Evolutionary conservation across 1,140 invertebrate species (phyloP), one percentile per base, ranked within the genome.

Genomic region (Dolichoris vasculosae): DNA sequence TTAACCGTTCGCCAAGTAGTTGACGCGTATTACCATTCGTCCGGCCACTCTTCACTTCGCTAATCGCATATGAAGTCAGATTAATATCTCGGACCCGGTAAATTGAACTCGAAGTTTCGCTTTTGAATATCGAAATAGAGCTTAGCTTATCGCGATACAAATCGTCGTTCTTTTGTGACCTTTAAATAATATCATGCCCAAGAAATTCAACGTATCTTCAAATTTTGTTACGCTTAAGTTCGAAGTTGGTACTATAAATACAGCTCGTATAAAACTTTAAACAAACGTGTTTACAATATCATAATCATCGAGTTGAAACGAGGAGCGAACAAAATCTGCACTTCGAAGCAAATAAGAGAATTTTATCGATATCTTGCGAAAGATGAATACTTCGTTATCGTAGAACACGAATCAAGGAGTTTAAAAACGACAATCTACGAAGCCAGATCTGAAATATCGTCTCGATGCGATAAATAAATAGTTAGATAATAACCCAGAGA

Each of bases 1-100:
- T 86, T 85, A 81, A 80, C 63, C 77, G 67, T 81, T 85, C 67
- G 63, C 64, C 83, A 78, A 73, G 51, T 67, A 78, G 77, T 78
- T 69, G 76, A 79, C 83, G 76, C 76, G 32, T 59, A 73, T 85
- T 75, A 81, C 69, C 84, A 83, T 77, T 80, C 46, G 76, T 26
- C 51, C 43, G 69, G 35, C 38, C 46, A 40, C 30, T 46, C 32
- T 69, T 55, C 46, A 11, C 76, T 79, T 67, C 64, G 38, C 79
- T 85, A 80, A 85, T 85, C 78, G 67, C 30, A 71, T 59, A 51
- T 8, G n/a, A 59, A 67, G 59, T 67, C 48, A 79, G 83, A 85
- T 85, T 80, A 67, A 85, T 75, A 85, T 80, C 77, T 43, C 55
- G 38, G 55, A n/a, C 17, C 67, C 46, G 48, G 35, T 46, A 79